These are phyloP conservation scores for Clarias pachynema DNA, from an alignment of 2,797 vertebrate species.

Conservation along the genomic window DNA sequence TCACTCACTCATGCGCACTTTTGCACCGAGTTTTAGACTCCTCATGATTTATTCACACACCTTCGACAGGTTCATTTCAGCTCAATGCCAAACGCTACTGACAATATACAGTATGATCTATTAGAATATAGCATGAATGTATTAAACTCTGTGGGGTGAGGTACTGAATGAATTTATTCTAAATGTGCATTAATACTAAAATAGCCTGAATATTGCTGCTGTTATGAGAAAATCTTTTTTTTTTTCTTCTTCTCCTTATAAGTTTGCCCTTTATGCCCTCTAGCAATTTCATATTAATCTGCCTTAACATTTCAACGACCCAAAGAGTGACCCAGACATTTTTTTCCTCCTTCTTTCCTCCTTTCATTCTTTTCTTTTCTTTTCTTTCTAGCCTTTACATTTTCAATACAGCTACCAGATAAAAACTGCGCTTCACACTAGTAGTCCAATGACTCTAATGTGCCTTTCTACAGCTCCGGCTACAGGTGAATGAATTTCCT, in stretches of 20 bases:
- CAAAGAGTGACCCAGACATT: not conserved
- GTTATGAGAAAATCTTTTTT: conserved; percentile 10
- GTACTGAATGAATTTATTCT: conserved; percentile 21
- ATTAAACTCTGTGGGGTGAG: not conserved
- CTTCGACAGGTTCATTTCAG: conserved; percentile 46
- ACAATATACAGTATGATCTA: conserved; percentile 40
- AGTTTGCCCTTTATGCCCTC: conserved; percentile 4
- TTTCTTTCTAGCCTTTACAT: not conserved
- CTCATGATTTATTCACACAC: conserved; percentile 56
- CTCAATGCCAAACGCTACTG: conserved; percentile 38
- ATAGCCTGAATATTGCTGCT: conserved; percentile 22
- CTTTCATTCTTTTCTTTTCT: not conserved
- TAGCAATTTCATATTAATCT: conserved; percentile 16
- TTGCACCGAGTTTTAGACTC: conserved; percentile 36
- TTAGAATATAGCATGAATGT: conserved; percentile 24
- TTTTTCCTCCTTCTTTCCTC: not conserved
- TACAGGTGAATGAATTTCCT: conserved; percentile 42
- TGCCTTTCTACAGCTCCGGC: conserved; percentile 26
- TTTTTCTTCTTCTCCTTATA: not conserved
- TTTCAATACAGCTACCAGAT: not conserved
- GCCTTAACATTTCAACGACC: conserved; percentile 6
- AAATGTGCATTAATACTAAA: conserved; percentile 37
- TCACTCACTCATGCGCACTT: conserved; percentile 11
- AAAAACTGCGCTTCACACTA: not conserved
- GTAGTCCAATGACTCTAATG: conserved; percentile 9